Evolutionary conservation across 2,888 invertebrate genomes (phyloP), one percentile per base, ranked within the genome.

Genomic region (Dione vanillae): DNA sequence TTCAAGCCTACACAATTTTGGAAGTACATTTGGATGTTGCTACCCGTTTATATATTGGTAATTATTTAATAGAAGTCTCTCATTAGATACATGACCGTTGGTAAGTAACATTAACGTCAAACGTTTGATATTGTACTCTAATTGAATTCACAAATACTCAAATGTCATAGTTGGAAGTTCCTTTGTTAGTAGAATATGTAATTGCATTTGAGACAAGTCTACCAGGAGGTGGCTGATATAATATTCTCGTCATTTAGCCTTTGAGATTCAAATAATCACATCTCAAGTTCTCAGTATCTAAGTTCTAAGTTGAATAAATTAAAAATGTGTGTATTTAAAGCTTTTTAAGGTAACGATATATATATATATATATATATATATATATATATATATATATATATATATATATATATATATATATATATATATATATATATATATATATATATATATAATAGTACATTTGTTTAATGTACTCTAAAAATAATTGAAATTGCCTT

Each of bases 1-100:
- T 91, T 88, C 74, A 87, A 84, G 67, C 90, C 91, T 27, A 87
- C 90, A 0, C 82, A 80, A 62, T 89, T 84, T 79, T 91, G 89
- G 90, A 85, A 70, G 43, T 75, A 83, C 58, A 80, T 79, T 49
- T 90, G 89, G 91, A 74, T 77, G 54, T 47, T 83, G 37, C 65
- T 87, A 9, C 91, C 90, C 40, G 75, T 85, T 19, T 41, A 82
- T 7, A 79, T 88, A 35, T 78, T 82, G 65, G 89, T 90, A 78
- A 87, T 87, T 81, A 1, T 1, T 10, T n/a, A 27, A 3, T 27
- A 27, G 27, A 2, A 27, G 5, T 27, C n/a, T 16, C 27, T 20
- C 19, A 47, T 7, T 49, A 10, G 1, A 20, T n/a, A 11, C 19
- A 40, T 10, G 3, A 2, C 10, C 20, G 14, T 11, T n/a, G 12